Evolutionary conservation across 2,113 vertebrate species (phyloP), one percentile per base, ranked within the genome.

Genomic region (Eclectus roratus): DNA sequence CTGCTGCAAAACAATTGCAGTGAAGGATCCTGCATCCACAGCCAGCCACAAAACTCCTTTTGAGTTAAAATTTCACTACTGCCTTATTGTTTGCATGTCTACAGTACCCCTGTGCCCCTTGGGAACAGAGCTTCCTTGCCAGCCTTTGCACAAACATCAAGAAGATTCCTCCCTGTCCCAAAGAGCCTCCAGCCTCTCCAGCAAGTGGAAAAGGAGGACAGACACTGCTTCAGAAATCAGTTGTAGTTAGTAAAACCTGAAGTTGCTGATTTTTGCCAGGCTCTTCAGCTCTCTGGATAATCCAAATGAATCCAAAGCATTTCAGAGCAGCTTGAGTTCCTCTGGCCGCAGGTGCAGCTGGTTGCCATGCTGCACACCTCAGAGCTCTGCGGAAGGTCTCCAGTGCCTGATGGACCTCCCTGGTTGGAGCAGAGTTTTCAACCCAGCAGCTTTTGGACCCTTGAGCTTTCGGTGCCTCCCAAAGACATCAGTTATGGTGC

Each of bases 271-370:
- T 72, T 88, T 77, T 72, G 55, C 55, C 61, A 41, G 53, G 44
- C n/a, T 76, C 41, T 49, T 89, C 68, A 43, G 25, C 10, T 49
- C 37, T 63, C 65, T 33, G 46, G 24, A 14, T 55, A 66, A 41
- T 28, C 41, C 58, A 35, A 24, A 66, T 5, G 10, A 44, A 65
- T 11, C 35, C 80, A 21, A 56, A 41, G 28, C 29, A 25, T 71
- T 61, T 66, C 80, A 63, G n/a, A 58, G 39, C 44, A 60, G 41
- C 49, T 72, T 66, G 44, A 17, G 39, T 11, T 61, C 56, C 14
- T 1, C 5, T 3, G 20, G 46, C 19, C 0, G 2, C 13, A 37
- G 63, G 35, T 33, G 46, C 31, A 71, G 50, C 31, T 53, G n/a
- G 27, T 8, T 17, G 74, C 43, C 25, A 27, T 1, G 13, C 68